Evolutionary conservation across 1,140 invertebrate genomes (phyloP).

Genomic region (Aphelenchoides fujianensis): DNA sequence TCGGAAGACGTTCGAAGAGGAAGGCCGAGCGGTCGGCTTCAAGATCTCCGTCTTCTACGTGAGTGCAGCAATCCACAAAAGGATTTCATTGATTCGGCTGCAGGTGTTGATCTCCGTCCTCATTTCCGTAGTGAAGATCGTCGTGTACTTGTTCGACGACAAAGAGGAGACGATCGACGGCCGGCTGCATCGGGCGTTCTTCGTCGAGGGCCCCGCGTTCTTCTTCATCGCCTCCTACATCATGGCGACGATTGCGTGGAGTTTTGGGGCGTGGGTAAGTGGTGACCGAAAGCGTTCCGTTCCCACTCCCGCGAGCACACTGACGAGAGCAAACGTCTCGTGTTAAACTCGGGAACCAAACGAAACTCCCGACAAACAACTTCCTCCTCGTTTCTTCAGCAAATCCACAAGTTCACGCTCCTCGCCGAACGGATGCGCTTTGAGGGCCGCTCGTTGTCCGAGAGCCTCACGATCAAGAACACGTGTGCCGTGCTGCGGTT

Average conservation of each 20-base stretch:
- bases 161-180: not conserved
- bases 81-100: not conserved
- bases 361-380: too few relatives aligned
- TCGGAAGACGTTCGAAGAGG: slow-evolving; percentile 2
- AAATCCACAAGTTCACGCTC: not conserved
- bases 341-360: too few relatives aligned
- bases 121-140: not conserved
- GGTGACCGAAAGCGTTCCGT: too few relatives aligned
- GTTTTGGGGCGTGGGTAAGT: not conserved
- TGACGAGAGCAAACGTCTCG: too few relatives aligned
- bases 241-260: not conserved
- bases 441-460: not conserved
- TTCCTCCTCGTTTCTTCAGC: too few relatives aligned
- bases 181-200: not conserved
- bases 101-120: not conserved
- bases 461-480: not conserved
- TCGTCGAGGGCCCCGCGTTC: not conserved
- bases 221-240: not conserved
- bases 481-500: not conserved
- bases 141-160: not conserved
- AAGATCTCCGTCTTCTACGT: not conserved
- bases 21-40: not conserved
- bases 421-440: not conserved
- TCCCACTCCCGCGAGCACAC: too few relatives aligned
- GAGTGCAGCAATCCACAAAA: not conserved